phyloP scores from a whole-genome alignment of 2,113 vertebrate genomes.

The Ahaetulla prasina region DNA sequence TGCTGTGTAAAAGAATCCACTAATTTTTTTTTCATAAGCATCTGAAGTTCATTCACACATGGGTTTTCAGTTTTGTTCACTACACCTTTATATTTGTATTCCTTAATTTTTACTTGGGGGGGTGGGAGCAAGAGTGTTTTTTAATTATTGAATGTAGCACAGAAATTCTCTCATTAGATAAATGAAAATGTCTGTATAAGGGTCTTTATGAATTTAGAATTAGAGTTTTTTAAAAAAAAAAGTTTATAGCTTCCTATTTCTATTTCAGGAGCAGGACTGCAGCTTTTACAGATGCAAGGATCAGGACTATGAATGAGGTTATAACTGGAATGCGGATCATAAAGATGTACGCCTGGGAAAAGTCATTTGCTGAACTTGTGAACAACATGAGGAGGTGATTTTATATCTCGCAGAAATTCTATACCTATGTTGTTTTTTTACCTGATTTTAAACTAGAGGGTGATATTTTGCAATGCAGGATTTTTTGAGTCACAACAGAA shows the following conservation, averaged over 20 bases:
- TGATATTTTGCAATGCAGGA: background rate
- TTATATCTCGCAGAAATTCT: constrained; percentile 1
- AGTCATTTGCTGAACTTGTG: constrained; percentile 84
- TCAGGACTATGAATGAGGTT: constrained; percentile 96
- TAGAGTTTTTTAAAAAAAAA: background rate
- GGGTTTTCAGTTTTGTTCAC: background rate
- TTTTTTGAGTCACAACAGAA: background rate
- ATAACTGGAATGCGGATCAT: constrained; percentile 94
- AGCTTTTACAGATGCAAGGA: constrained; percentile 81
- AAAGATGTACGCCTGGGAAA: constrained; percentile 99
- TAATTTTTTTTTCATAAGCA: background rate
- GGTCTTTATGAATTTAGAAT: background rate
- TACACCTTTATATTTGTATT: background rate
- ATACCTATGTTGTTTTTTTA: background rate
- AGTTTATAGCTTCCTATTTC: constrained; percentile 5
- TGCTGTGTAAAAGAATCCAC: background rate
- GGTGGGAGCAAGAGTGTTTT: background rate
- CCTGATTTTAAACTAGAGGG: background rate
- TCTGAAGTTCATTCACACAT: background rate
- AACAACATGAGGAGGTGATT: constrained; percentile 82
- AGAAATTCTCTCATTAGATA: background rate
- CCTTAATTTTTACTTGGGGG: background rate
- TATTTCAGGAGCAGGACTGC: constrained; percentile 81
- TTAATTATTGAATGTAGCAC: background rate
- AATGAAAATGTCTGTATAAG: background rate